phyloP scores from a whole-genome alignment of 1,140 invertebrate genomes.

The Riptortus pedestris region DNA sequence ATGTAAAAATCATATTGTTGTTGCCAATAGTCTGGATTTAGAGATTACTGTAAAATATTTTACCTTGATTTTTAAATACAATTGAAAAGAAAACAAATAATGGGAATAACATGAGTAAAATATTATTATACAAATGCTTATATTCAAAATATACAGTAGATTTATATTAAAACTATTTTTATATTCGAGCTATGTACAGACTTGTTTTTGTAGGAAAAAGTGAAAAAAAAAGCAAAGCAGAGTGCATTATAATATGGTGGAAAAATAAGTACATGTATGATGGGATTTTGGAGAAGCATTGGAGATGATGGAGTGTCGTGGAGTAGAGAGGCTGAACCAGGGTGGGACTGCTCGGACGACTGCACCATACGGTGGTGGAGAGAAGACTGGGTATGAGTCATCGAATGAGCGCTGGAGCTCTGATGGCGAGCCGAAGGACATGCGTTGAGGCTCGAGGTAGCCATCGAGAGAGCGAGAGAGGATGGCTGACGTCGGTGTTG shows the following conservation, averaged over 20 bases:
- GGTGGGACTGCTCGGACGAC: constrained; percentile 38
- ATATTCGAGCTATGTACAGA: too few relatives aligned
- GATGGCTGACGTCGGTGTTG: constrained; percentile 72
- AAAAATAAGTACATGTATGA: constrained; percentile 57
- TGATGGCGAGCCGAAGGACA: constrained; percentile 63
- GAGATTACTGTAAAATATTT: too few relatives aligned
- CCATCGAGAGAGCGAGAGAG: constrained; percentile 73
- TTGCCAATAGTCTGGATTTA: too few relatives aligned
- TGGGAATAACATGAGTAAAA: too few relatives aligned
- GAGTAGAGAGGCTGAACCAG: constrained; percentile 44
- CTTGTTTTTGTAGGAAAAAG: too few relatives aligned
- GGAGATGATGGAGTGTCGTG: constrained; percentile 54
- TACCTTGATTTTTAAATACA: too few relatives aligned
- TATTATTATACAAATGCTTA: too few relatives aligned
- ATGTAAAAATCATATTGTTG: too few relatives aligned
- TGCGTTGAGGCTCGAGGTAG: constrained; percentile 67
- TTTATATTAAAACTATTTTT: too few relatives aligned
- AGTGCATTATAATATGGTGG: not conserved
- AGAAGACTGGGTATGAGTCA: constrained; percentile 74
- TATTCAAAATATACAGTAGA: too few relatives aligned
- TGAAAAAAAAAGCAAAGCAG: constrained; percentile 14
- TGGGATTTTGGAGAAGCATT: constrained; percentile 62
- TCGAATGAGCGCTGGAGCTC: constrained; percentile 47
- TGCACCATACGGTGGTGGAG: constrained; percentile 57
- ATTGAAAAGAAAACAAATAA: too few relatives aligned